Conservation (phyloP, 2,113 vertebrate genomes). For the Falcunculus frontatus region DNA sequence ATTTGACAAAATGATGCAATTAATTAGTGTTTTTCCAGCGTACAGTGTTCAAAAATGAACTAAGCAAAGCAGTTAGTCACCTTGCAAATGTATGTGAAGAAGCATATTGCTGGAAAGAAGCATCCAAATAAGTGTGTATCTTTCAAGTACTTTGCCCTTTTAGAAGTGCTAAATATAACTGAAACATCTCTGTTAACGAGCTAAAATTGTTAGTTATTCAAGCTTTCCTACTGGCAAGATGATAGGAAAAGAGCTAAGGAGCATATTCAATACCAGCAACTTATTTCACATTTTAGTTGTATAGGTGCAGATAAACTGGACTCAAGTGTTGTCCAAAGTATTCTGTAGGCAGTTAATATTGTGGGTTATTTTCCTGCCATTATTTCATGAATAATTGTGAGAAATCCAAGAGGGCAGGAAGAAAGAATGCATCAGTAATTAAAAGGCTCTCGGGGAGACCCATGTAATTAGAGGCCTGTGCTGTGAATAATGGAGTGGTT, state of each 20-base stretch:
- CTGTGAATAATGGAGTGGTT: background rate
- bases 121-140: background rate
- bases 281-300: background rate
- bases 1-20: background rate
- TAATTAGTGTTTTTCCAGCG: background rate
- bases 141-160: conserved; percentile 25
- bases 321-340: background rate
- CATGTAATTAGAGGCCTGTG: background rate
- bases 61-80: background rate
- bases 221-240: background rate
- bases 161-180: conserved; percentile 23
- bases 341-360: background rate
- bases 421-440: background rate
- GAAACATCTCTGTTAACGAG: background rate
- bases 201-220: background rate
- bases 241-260: background rate
- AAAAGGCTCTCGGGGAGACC: background rate
- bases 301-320: background rate
- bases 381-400: background rate
- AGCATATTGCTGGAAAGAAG: background rate
- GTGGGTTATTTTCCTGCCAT: background rate
- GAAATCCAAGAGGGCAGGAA: background rate
- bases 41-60: background rate
- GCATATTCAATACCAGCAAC: background rate
- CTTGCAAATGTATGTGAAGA: background rate